Evolutionary conservation across 1,140 invertebrate species (phyloP), one percentile per base, ranked within the genome.

Genomic region (Calliphora vicina): DNA sequence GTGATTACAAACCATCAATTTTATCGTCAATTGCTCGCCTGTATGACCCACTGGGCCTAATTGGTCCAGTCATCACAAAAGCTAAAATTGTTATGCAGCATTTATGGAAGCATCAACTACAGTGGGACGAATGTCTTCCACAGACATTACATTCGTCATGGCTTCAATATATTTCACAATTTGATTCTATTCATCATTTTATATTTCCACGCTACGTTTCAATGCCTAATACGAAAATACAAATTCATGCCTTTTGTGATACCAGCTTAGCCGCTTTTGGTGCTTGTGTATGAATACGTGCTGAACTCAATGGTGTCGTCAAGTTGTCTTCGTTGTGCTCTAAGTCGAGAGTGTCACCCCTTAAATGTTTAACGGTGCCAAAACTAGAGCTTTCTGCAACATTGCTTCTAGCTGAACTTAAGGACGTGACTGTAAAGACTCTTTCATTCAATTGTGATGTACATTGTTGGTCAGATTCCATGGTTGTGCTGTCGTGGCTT

Each of bases 251-350:
- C n/a, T n/a, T n/a, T n/a, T n/a, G n/a, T n/a, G n/a, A n/a, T n/a
- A n/a, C n/a, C n/a, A n/a, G n/a, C n/a, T n/a, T n/a, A n/a, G n/a
- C n/a, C n/a, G n/a, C n/a, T n/a, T n/a, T n/a, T n/a, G n/a, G 88
- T 12, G 86, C 88, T 42, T 86, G 85, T 10, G 82, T 89, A 27
- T 90, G 88, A 84, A 26, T 88, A 3, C 83, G 87, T 71, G 74
- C 84, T 0, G 61, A 81, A 35, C 74, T 82, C 81, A n/a, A 76
- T 35, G 72, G 83, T 43, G 72, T 82, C 4, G 17, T 85, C 0
- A 83, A 86, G 4, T 67, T 83, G 5, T 43, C n/a, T 10, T 45
- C 72, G 29, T 10, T 82, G 12, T 82, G 61, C 15, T 57, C 81
- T 27, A 82, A 71, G n/a, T 82, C 81, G 9, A 35, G 20, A 72